Percentiles rank a stretch among this genome's conserved stretches.
phyloP scores from a whole-genome alignment of 2,797 vertebrate species.

The Sebastes vulpes region DNA sequence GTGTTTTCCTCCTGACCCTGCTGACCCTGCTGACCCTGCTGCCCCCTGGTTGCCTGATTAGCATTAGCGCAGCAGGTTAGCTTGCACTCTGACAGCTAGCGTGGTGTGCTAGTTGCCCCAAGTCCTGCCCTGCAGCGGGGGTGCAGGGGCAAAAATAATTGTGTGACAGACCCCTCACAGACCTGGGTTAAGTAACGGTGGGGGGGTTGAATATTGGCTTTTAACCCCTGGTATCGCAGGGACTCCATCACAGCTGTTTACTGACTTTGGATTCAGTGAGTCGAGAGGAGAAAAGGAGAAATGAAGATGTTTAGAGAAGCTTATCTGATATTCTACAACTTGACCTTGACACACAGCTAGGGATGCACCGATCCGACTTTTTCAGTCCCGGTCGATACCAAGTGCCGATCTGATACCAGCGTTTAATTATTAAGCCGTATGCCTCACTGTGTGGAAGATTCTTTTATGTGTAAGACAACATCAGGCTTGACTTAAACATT shows the following conservation, averaged over 20 bases:
- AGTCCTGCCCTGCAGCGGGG: background rate
- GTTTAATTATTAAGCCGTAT: background rate
- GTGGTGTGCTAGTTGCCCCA: background rate
- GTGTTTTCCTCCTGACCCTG: background rate
- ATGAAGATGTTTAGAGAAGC: background rate
- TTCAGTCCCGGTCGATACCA: background rate
- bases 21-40: background rate
- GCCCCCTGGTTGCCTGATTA: slow-evolving; percentile 11
- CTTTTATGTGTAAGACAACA: too few species aligned
- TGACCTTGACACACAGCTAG: slow-evolving; percentile 10
- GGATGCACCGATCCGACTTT: background rate
- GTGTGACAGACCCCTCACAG: background rate
- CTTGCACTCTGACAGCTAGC: slow-evolving; percentile 12
- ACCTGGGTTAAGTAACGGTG: background rate
- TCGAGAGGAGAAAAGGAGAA: background rate
- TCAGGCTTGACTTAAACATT: too few species aligned
- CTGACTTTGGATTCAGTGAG: background rate
- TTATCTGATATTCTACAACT: background rate
- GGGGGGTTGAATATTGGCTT: slow-evolving; percentile 1
- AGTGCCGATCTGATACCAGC: background rate
- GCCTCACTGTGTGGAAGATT: too few species aligned
- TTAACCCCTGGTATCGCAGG: background rate
- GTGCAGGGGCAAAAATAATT: background rate
- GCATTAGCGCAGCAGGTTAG: slow-evolving; percentile 24
- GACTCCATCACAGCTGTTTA: background rate